Conservation (phyloP, 2,888 invertebrate species). For the Suillia variegata region DNA sequence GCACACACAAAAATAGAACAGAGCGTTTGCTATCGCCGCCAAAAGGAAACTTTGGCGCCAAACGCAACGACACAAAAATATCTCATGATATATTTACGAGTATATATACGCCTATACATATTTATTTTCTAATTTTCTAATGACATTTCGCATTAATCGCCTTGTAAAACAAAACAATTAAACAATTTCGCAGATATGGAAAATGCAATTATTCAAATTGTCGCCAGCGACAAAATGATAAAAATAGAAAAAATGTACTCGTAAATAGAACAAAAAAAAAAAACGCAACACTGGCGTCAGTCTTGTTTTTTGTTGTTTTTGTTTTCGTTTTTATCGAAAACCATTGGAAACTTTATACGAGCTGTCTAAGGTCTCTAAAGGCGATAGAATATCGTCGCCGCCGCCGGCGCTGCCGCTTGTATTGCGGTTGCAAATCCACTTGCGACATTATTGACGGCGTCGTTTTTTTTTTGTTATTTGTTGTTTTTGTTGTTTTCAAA, state of each 20-base stretch:
- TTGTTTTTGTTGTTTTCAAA: too few species aligned
- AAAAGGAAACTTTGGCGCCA: conserved; percentile 12
- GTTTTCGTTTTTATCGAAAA: not conserved
- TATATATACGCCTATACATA: too few species aligned
- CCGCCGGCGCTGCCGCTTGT: too few species aligned
- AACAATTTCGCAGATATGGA: not conserved
- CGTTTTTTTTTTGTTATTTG: too few species aligned
- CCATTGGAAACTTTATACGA: too few species aligned
- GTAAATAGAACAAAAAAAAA: too few species aligned
- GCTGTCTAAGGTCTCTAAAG: not conserved
- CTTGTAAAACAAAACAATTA: not conserved
- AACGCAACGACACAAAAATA: conserved; percentile 2
- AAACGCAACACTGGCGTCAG: not conserved
- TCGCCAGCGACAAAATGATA: too few species aligned
- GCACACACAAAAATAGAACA: conserved; percentile 1
- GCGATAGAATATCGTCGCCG: not conserved
- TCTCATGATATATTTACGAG: too few species aligned
- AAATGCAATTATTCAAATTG: conserved; percentile 3
- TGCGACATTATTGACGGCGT: too few species aligned
- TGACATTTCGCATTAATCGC: not conserved
- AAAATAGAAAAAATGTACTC: too few species aligned
- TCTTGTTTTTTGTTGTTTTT: not conserved
- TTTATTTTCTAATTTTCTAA: too few species aligned
- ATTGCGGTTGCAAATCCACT: too few species aligned
- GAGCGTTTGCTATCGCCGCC: not conserved